Percentiles rank a stretch among this genome's conserved stretches.
phyloP scores from a whole-genome alignment of 2,113 vertebrate species.

The Notothenia rossii region DNA sequence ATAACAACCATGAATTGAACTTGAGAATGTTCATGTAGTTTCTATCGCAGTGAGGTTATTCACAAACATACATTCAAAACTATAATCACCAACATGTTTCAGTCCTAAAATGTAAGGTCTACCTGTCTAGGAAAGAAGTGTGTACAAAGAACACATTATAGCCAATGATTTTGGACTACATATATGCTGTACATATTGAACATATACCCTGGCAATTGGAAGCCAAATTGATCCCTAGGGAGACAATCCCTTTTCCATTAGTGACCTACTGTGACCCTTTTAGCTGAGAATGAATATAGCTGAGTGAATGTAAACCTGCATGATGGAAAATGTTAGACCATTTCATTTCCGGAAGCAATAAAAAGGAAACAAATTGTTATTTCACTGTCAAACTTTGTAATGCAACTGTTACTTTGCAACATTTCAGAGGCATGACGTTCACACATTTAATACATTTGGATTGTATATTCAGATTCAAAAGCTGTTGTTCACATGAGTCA shows the following conservation, averaged over 20 bases:
- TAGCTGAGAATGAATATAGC: background rate
- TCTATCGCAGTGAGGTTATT: background rate
- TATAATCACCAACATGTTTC: background rate
- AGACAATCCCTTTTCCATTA: conserved; percentile 21
- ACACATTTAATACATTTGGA: conserved; percentile 10
- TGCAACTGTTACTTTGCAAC: conserved; percentile 12
- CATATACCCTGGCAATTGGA: background rate
- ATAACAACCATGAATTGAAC: background rate
- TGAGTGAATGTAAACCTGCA: background rate
- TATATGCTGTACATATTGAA: background rate
- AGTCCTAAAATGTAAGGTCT: background rate
- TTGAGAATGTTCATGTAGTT: background rate
- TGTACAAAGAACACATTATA: background rate
- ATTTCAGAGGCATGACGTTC: conserved; percentile 1
- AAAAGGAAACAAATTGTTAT: background rate
- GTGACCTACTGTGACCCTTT: background rate
- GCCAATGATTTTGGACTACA: background rate
- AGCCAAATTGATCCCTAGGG: background rate
- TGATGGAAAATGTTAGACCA: background rate
- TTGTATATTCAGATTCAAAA: conserved; percentile 8
- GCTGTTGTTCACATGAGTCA: conserved; percentile 13
- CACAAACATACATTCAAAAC: background rate
- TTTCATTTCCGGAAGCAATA: background rate
- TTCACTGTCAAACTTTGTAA: background rate
- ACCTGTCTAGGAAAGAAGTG: background rate